Evolutionary conservation across 2,888 invertebrate species (phyloP).

Genomic region (Autographa gamma): DNA sequence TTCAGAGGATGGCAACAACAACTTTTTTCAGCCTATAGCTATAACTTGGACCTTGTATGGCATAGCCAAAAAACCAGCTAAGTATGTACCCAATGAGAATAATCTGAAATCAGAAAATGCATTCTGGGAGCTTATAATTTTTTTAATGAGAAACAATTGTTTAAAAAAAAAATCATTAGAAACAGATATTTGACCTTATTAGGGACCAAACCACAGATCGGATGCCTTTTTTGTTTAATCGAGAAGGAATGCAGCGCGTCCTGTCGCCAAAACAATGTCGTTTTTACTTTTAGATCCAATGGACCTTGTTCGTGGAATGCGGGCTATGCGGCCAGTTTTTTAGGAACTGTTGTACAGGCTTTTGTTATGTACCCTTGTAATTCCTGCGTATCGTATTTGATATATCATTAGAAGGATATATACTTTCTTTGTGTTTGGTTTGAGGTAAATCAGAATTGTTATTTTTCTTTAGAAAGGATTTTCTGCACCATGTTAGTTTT

Average conservation of each 20-base stretch:
- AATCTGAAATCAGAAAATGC: too few species aligned
- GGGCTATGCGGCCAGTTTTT: constrained; percentile 28
- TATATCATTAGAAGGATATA: background rate
- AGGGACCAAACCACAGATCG: constrained; percentile 5
- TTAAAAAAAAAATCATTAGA: too few species aligned
- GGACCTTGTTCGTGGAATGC: constrained; percentile 41
- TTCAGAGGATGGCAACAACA: too few species aligned
- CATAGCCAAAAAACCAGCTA: too few species aligned
- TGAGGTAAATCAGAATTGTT: background rate
- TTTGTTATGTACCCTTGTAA: constrained; percentile 4
- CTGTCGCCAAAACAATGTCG: constrained; percentile 35
- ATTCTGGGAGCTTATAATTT: too few species aligned
- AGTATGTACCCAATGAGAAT: too few species aligned
- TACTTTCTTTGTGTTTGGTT: background rate
- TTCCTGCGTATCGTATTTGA: background rate
- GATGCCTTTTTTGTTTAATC: constrained; percentile 11
- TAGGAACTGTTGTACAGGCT: constrained; percentile 1
- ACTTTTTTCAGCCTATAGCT: too few species aligned
- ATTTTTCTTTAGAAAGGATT: too few species aligned
- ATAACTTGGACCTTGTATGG: too few species aligned
- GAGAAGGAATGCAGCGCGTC: constrained; percentile 22
- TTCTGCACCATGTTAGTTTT: too few species aligned
- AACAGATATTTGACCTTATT: constrained; percentile 4
- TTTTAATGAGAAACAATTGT: too few species aligned
- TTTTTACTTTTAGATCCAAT: constrained; percentile 28